Evolutionary conservation across 2,797 vertebrate genomes (phyloP).

Genomic region (Cyprinodon diabolis): DNA sequence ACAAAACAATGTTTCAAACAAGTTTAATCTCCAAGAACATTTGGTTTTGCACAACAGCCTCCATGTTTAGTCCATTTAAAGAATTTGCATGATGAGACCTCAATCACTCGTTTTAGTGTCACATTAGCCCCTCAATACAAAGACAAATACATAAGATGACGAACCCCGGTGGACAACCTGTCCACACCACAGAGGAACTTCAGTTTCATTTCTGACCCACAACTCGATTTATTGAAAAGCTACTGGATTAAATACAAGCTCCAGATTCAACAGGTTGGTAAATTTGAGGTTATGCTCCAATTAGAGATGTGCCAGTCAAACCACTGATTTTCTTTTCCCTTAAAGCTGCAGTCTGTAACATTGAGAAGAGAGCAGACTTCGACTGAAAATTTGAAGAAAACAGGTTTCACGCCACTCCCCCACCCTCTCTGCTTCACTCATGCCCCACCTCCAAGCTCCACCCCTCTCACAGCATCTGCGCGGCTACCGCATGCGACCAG

Average conservation of each 20-base stretch:
- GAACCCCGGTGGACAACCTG: constrained; percentile 18
- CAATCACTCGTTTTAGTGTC: constrained; percentile 43
- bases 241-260: neutral
- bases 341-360: too few species aligned
- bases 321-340: too few species aligned
- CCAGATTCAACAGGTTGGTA: neutral
- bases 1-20: constrained; percentile 49
- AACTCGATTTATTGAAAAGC: neutral
- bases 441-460: too few species aligned
- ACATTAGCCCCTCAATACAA: constrained; percentile 59
- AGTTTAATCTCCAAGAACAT: constrained; percentile 51
- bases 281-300: neutral
- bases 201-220: constrained; percentile 11
- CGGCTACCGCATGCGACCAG: too few species aligned
- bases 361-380: too few species aligned
- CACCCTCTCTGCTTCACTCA: too few species aligned
- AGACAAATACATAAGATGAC: constrained; percentile 49
- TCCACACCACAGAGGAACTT: constrained; percentile 17
- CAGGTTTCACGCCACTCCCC: too few species aligned
- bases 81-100: constrained; percentile 20
- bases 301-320: neutral
- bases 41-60: constrained; percentile 58
- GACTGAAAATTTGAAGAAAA: too few species aligned
- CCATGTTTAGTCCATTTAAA: constrained; percentile 29
- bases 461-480: too few species aligned